These are phyloP conservation scores for Doryteuthis pealeii DNA, from an alignment of 1,140 invertebrate genomes.

Conservation along the genomic window DNA sequence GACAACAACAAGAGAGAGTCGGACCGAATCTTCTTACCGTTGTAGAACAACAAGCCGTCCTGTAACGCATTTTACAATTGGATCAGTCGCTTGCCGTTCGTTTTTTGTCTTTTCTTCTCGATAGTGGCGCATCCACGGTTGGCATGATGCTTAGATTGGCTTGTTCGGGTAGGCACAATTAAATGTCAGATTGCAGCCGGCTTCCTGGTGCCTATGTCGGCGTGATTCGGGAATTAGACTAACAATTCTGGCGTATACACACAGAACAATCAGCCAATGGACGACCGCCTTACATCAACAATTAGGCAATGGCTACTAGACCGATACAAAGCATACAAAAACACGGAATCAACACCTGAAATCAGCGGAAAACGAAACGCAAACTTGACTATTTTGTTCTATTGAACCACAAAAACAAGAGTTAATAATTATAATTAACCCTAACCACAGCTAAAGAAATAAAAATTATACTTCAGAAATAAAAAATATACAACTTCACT, in stretches of 20 bases:
- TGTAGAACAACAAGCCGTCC: neutral
- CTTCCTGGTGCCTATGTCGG: constrained; percentile 8
- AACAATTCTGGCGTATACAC: constrained; percentile 5
- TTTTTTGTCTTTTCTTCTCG: neutral
- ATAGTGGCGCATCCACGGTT: neutral
- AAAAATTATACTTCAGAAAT: no score
- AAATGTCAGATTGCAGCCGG: neutral
- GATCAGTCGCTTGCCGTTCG: neutral
- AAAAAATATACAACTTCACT: no score
- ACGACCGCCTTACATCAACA: neutral
- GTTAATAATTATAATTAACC: no score
- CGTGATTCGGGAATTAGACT: constrained; percentile 2
- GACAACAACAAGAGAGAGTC: constrained; percentile 3
- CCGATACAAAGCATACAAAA: neutral
- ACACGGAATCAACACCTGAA: neutral
- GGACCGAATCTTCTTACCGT: neutral
- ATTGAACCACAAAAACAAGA: neutral
- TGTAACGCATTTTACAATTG: constrained; percentile 11
- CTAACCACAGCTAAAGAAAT: no score
- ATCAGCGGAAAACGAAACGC: neutral
- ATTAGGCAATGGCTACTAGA: neutral
- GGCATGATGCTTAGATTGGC: neutral
- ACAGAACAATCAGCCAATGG: neutral
- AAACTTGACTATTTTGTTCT: neutral
- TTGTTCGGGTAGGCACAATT: neutral